Conservation (phyloP, 2,888 invertebrate species). For the Agonum fuliginosum region DNA sequence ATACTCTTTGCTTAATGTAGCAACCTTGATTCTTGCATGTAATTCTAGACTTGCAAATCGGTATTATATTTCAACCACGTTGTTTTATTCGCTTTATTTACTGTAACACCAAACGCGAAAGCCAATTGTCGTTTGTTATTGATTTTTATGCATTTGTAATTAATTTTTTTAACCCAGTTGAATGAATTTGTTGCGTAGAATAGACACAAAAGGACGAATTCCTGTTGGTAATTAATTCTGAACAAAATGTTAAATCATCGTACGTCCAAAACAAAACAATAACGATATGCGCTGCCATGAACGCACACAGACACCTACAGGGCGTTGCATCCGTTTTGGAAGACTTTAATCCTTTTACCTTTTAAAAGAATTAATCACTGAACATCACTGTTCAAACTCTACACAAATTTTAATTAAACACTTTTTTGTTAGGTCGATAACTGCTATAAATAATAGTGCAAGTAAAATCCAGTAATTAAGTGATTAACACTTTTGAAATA, state of each 20-base stretch:
- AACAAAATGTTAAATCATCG: conserved; percentile 31
- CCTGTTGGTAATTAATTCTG: conserved; percentile 24
- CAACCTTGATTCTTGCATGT: conserved; percentile 33
- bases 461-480: too few relatives aligned
- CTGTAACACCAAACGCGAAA: conserved; percentile 20
- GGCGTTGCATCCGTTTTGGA: neutral
- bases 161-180: neutral
- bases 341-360: too few relatives aligned
- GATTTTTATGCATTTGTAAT: conserved; percentile 29
- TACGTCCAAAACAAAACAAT: conserved; percentile 10
- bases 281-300: neutral
- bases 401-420: too few relatives aligned
- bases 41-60: conserved; percentile 32
- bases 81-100: conserved; percentile 12
- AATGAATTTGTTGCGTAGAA: neutral
- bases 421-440: too few relatives aligned
- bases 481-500: too few relatives aligned
- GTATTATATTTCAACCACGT: conserved; percentile 39
- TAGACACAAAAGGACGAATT: conserved; percentile 4
- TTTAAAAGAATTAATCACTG: too few relatives aligned
- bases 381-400: too few relatives aligned
- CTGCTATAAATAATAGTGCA: too few relatives aligned
- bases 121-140: conserved; percentile 32
- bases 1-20: conserved; percentile 18
- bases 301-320: neutral